These are phyloP conservation scores for Lophotriccus pileatus DNA, from an alignment of 2,797 vertebrate species.

Conservation along the genomic window DNA sequence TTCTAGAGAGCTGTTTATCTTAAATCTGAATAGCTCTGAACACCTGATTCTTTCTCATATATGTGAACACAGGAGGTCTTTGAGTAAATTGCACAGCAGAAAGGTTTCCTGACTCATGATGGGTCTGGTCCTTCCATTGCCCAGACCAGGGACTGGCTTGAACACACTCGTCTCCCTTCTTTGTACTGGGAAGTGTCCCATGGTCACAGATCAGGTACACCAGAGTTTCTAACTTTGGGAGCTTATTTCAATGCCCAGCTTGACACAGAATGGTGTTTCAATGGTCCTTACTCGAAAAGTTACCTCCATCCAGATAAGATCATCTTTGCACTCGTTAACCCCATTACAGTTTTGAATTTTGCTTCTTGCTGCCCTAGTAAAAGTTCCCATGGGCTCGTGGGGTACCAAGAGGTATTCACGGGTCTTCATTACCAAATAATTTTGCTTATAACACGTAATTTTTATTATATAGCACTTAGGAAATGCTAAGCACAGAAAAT, in stretches of 20 bases:
- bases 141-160: neutral
- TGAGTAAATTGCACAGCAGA: neutral
- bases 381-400: neutral
- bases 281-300: neutral
- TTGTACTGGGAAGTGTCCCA: neutral
- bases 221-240: neutral
- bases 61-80: accelerated
- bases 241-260: neutral
- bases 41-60: neutral
- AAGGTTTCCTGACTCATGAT: neutral
- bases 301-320: neutral
- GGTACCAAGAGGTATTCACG: neutral
- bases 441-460: neutral
- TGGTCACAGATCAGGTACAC: neutral
- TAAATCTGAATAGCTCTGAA: neutral
- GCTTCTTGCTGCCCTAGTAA: neutral
- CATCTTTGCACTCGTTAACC: neutral
- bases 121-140: neutral
- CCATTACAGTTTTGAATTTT: neutral
- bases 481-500: neutral
- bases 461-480: neutral
- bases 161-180: neutral
- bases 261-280: neutral
- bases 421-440: neutral
- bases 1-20: neutral